Base-by-base conservation (phyloP, 2,113 vertebrate genomes). In the Myotis yumanensis region DNA sequence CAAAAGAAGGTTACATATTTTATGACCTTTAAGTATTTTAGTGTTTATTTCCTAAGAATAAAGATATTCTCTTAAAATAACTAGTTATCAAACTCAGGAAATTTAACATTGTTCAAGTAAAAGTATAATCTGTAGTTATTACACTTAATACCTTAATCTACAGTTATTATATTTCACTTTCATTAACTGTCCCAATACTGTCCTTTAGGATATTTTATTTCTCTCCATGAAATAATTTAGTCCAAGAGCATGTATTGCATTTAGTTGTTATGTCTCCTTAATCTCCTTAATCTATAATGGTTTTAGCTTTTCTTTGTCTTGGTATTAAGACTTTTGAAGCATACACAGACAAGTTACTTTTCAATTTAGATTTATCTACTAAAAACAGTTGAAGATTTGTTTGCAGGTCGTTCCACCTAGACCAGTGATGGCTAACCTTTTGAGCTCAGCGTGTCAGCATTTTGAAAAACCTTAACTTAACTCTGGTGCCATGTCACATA, bases 241-340 rank as follows among this genome's bases (percentile, higher is more conserved):
- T 62, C 57, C 23, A 62, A 62, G 57, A 62, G 57, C 57, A 62
- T 28, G 23, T 62, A 62, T 62, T 62, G 23, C 23, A 11, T 23
- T 62, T 62, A 62, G 10, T 62, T 62, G 23, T 62, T 28, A 62
- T 62, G 23, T 62, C 57, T 62, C 48, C 85, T 93, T 79, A 84
- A 73, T 94, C 22, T 94, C 8, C 32, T 81, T 92, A 94, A 66
- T 9, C n/a, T 68, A n/a, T 75, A 71, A 43, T 68, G 4, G 1
- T 79, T 86, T 86, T 89, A 86, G 59, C 43, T 75, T 72, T 80
- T 91, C 35, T 77, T 72, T 93, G 25, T 77, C 69, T 40, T 77
- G 48, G 22, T 86, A 51, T 14, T 89, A 52, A 82, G 46, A 46
- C 88, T 85, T 90, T 97, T 83, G 20, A 93, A 95, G 30, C 86